phyloP scores from a whole-genome alignment of 2,113 vertebrate genomes.

The Engystomops pustulosus region DNA sequence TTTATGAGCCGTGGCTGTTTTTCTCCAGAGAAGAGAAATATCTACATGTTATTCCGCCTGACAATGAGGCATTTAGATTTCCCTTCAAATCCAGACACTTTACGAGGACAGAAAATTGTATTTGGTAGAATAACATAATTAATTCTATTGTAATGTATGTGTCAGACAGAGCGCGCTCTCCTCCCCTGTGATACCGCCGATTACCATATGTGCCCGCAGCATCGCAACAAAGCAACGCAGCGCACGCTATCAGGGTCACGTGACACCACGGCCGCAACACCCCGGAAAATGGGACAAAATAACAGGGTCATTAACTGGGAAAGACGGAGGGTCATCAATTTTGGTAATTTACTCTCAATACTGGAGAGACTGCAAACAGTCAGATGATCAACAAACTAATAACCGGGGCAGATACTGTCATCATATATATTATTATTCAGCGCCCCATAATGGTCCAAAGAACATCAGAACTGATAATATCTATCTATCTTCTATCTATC shows the following conservation, averaged over 20 bases:
- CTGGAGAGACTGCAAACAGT: too few relatives aligned
- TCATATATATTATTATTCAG: too few relatives aligned
- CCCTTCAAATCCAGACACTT: neutral
- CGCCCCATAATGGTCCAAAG: too few relatives aligned
- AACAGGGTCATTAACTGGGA: neutral
- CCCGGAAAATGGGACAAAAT: constrained; percentile 22
- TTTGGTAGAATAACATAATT: constrained; percentile 25
- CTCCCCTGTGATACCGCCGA: constrained; percentile 16
- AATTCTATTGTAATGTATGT: constrained; percentile 33
- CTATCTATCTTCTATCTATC: too few relatives aligned
- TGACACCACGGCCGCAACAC: constrained; percentile 14
- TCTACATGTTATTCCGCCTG: neutral
- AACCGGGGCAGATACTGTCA: too few relatives aligned
- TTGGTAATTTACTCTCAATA: neutral
- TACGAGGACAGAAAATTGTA: constrained; percentile 39
- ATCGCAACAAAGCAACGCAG: constrained; percentile 41
- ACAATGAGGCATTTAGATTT: neutral
- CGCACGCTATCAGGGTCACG: constrained; percentile 35
- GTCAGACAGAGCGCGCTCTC: constrained; percentile 7
- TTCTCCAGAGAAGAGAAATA: neutral
- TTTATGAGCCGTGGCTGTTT: neutral
- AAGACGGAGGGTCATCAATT: neutral
- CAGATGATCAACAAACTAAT: too few relatives aligned
- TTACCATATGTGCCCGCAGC: constrained; percentile 35
- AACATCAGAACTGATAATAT: too few relatives aligned